A percentile compares a stretch with the other conserved stretches of the same genome.
Conservation (phyloP, 30 jellyfish, hydroid and myxozoan genomes). For the Aurelia aurita region DNA sequence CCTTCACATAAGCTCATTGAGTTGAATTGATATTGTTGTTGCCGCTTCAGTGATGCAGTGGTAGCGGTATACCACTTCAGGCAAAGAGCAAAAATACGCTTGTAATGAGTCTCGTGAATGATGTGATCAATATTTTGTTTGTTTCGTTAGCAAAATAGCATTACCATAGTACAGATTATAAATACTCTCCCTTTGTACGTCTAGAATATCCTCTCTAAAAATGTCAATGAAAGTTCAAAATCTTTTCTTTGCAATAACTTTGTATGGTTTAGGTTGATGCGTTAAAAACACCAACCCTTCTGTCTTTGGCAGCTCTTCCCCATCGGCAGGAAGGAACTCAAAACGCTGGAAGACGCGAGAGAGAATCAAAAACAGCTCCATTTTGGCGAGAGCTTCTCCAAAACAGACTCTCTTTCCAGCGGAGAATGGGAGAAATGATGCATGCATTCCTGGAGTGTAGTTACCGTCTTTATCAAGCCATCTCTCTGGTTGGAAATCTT, state of each 20-base stretch:
- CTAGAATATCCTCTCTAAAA: too few relatives aligned
- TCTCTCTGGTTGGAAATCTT: conserved; percentile 54
- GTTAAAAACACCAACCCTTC: conserved; percentile 14
- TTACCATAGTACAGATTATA: too few relatives aligned
- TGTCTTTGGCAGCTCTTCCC: conserved; percentile 3
- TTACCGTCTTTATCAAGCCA: conserved; percentile 53
- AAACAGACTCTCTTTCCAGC: conserved; percentile 54
- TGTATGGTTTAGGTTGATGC: conserved; percentile 15
- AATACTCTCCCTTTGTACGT: too few relatives aligned
- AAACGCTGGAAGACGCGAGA: conserved; percentile 28
- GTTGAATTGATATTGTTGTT: too few relatives aligned
- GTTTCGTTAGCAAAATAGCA: too few relatives aligned
- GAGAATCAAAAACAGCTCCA: conserved; percentile 43
- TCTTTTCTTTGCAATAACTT: not conserved
- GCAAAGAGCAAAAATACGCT: too few relatives aligned
- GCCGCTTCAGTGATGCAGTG: too few relatives aligned
- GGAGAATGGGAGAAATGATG: conserved; percentile 44
- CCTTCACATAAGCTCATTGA: too few relatives aligned
- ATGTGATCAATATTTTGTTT: too few relatives aligned
- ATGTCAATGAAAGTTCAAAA: not conserved
- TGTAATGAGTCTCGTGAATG: too few relatives aligned
- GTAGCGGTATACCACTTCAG: too few relatives aligned
- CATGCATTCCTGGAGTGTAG: conserved; percentile 6
- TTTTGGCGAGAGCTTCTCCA: conserved; percentile 55
- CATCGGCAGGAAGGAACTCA: conserved; percentile 12